Conservation (phyloP, 2,113 vertebrate species). For the Platichthys stellatus region DNA sequence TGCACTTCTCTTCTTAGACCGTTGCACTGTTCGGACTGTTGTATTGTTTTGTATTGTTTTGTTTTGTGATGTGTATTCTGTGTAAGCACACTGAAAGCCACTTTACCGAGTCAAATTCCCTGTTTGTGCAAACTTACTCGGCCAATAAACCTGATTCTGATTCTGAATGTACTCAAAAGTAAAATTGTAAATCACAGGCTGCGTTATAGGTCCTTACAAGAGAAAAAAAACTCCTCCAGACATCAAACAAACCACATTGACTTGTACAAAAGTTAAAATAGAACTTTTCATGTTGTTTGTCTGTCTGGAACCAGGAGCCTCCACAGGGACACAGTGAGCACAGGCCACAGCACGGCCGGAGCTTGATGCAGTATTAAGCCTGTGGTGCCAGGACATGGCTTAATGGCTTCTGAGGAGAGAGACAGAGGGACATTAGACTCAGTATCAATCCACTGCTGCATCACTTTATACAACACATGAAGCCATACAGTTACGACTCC, state of each 20-base stretch:
- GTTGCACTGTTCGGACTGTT: no score
- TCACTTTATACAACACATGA: no score
- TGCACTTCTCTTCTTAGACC: no score
- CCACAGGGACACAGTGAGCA: slow-evolving; percentile 44
- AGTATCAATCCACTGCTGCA: not conserved
- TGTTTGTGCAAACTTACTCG: no score
- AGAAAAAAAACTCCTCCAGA: not conserved
- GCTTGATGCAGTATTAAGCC: slow-evolving; percentile 19
- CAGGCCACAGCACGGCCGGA: slow-evolving; percentile 31
- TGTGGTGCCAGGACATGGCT: not conserved
- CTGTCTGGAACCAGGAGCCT: slow-evolving; percentile 4
- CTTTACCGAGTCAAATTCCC: no score
- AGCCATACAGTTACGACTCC: no score
- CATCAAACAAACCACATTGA: not conserved
- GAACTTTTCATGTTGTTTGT: not conserved
- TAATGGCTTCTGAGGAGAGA: slow-evolving; percentile 15
- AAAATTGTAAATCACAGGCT: not conserved
- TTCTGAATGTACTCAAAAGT: not conserved
- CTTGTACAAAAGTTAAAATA: not conserved
- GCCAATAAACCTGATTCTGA: not conserved
- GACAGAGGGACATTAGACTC: not conserved
- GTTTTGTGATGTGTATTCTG: no score
- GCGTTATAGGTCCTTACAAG: not conserved
- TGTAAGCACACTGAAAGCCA: no score
- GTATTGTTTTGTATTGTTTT: no score